These are phyloP conservation scores for Cheilosia pagana DNA, from an alignment of 2,888 invertebrate genomes.

Conservation along the genomic window DNA sequence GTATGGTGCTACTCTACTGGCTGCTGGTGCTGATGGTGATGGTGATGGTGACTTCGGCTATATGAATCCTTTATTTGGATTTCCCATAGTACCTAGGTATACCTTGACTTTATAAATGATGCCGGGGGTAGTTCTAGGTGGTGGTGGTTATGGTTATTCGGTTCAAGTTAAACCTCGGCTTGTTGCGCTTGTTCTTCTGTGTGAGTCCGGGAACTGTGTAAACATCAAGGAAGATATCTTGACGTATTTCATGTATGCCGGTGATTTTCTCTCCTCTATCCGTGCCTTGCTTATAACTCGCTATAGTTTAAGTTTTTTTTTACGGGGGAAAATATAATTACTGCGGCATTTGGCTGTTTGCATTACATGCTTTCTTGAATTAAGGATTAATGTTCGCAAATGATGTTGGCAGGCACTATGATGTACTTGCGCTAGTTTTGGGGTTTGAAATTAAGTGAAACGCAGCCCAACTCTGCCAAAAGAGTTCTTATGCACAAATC, in stretches of 20 bases:
- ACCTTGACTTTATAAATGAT: conserved; percentile 24
- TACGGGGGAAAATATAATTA: conserved; percentile 44
- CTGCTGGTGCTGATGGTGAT: background rate
- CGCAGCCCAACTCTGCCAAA: background rate
- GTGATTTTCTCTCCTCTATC: conserved; percentile 11
- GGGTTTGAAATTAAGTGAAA: conserved; percentile 13
- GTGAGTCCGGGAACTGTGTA: background rate
- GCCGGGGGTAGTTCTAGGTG: background rate
- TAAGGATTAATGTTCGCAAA: conserved; percentile 16
- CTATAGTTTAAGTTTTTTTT: background rate
- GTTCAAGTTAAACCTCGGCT: conserved; percentile 35
- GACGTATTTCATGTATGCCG: conserved; percentile 41
- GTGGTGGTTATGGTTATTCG: conserved; percentile 15
- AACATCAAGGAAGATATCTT: conserved; percentile 14
- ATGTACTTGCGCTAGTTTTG: conserved; percentile 27
- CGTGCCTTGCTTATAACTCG: background rate
- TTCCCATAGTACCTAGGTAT: conserved; percentile 3
- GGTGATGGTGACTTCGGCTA: conserved; percentile 8
- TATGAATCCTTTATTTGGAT: conserved; percentile 33
- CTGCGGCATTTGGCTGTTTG: conserved; percentile 46
- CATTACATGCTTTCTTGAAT: conserved; percentile 33
- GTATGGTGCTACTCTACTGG: background rate
- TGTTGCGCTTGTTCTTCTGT: conserved; percentile 40
- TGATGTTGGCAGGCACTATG: conserved; percentile 38
- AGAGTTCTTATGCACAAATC: background rate